phyloP scores from a whole-genome alignment of 2,888 invertebrate genomes.

The Epistrophella euchroma region DNA sequence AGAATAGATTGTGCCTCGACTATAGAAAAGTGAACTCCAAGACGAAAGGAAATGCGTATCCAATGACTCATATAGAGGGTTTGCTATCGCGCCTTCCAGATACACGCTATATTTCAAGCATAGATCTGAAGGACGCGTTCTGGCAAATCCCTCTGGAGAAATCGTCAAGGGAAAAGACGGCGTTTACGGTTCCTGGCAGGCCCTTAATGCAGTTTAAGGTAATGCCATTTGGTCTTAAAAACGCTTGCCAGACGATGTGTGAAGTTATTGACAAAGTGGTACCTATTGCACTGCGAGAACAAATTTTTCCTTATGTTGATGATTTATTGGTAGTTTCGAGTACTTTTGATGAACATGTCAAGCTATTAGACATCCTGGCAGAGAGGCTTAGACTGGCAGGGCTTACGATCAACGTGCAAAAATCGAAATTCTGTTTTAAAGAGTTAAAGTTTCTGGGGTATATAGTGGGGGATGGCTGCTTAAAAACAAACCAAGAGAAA shows the following conservation, averaged over 20 bases:
- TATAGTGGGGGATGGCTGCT: too few relatives aligned
- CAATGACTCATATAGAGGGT: background rate
- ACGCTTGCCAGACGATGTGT: background rate
- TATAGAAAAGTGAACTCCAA: background rate
- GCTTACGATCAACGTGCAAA: too few relatives aligned
- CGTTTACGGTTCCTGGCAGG: too few relatives aligned
- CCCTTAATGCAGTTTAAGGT: too few relatives aligned
- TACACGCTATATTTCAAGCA: background rate
- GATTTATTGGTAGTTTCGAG: background rate
- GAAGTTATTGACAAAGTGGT: background rate
- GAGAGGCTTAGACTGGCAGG: too few relatives aligned
- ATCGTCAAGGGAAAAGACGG: too few relatives aligned
- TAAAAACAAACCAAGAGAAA: too few relatives aligned
- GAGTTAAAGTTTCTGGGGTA: too few relatives aligned
- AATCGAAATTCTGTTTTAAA: too few relatives aligned
- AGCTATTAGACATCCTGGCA: background rate
- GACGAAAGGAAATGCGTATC: conserved; percentile 1
- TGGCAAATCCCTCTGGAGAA: too few relatives aligned
- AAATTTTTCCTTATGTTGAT: background rate
- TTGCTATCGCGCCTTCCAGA: background rate
- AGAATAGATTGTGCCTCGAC: background rate
- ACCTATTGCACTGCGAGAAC: background rate
- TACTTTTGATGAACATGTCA: background rate
- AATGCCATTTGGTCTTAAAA: too few relatives aligned
- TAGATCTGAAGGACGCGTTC: too few relatives aligned